phyloP scores from a whole-genome alignment of 1,140 invertebrate species.

The Trichonephila clavipes region DNA sequence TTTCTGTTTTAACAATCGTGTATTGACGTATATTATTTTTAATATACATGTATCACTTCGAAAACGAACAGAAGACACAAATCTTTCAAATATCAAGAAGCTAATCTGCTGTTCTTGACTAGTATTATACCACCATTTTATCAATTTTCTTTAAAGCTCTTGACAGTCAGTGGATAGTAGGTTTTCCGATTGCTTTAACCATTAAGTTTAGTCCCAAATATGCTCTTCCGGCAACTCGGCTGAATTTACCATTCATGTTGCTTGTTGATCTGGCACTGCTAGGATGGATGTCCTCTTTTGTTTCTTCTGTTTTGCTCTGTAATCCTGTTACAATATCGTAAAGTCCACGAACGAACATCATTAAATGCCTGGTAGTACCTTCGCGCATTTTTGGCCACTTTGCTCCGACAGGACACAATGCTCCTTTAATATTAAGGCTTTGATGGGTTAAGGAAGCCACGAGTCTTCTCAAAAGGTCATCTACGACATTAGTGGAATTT shows the following conservation, averaged over 20 bases:
- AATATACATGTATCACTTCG: background rate
- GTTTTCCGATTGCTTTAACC: conserved; percentile 75
- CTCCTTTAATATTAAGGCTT: conserved; percentile 83
- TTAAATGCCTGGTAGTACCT: conserved; percentile 82
- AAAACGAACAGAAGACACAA: background rate
- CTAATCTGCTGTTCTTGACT: background rate
- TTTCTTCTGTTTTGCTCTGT: background rate
- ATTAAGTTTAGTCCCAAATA: conserved; percentile 75
- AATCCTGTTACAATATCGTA: conserved; percentile 73
- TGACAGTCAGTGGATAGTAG: conserved; percentile 58
- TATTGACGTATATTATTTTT: background rate
- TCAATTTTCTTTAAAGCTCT: background rate
- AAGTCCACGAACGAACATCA: conserved; percentile 81
- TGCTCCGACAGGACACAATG: conserved; percentile 78
- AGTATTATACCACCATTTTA: background rate
- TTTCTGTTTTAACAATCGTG: background rate
- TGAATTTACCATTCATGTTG: conserved; percentile 60
- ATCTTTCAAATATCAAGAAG: background rate
- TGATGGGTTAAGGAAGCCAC: conserved; percentile 86
- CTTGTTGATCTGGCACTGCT: conserved; percentile 37
- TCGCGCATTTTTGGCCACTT: conserved; percentile 81
- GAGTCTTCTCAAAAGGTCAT: conserved; percentile 84
- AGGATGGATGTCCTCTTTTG: conserved; percentile 15
- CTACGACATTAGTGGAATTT: conserved; percentile 77
- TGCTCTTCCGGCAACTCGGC: conserved; percentile 66